These are phyloP conservation scores for Urocitellus parryii DNA, from an alignment of 2,113 vertebrate genomes.

Conservation along the genomic window DNA sequence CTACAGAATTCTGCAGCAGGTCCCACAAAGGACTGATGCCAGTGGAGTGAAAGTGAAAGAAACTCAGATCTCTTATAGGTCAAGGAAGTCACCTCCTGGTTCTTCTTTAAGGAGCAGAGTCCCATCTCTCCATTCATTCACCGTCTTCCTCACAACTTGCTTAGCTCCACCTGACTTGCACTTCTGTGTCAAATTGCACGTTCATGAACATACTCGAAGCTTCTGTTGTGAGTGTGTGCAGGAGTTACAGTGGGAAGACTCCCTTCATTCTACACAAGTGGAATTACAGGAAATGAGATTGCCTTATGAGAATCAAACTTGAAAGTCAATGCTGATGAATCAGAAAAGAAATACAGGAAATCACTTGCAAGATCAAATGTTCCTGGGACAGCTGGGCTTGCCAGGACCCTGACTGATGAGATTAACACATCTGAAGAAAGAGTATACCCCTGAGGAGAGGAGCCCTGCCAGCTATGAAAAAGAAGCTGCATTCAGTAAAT, in stretches of 20 bases:
- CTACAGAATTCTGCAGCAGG: not conserved
- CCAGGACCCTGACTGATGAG: not conserved
- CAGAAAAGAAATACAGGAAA: slow-evolving; percentile 51
- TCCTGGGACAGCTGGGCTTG: not conserved
- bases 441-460: not conserved
- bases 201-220: too few relatives aligned
- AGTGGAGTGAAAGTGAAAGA: not conserved
- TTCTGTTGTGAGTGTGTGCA: not conserved
- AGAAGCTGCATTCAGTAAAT: not conserved
- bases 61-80: not conserved
- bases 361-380: not conserved
- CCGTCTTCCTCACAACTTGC: not conserved
- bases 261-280: not conserved
- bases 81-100: slow-evolving; percentile 18
- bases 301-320: slow-evolving; percentile 1
- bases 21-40: not conserved
- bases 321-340: slow-evolving; percentile 33
- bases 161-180: not conserved
- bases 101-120: not conserved
- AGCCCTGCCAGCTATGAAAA: not conserved
- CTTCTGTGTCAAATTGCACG: not conserved
- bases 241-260: not conserved
- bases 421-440: not conserved
- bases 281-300: slow-evolving; percentile 22
- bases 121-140: not conserved